Percentiles rank a stretch among this genome's conserved stretches.
Evolutionary conservation across 2,797 vertebrate genomes (phyloP).

Genomic region (Crenichthys baileyi): DNA sequence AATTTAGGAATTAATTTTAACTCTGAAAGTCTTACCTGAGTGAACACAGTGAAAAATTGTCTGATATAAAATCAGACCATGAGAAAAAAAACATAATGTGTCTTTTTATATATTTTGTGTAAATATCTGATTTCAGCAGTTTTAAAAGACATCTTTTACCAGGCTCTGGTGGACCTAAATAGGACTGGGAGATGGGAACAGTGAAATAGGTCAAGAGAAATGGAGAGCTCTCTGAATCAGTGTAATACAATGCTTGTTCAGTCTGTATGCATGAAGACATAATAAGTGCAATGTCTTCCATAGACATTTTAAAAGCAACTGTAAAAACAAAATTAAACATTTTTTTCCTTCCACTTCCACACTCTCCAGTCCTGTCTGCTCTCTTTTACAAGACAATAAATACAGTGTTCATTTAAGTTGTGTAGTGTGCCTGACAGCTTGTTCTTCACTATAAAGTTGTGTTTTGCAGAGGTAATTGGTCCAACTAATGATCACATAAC

Average conservation of each 20-base stretch:
- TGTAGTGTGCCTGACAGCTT: slow-evolving; percentile 66
- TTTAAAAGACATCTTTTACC: slow-evolving; percentile 28
- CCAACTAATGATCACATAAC: slow-evolving; percentile 61
- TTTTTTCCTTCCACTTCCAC: neutral
- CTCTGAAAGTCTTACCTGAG: neutral
- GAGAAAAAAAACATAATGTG: neutral
- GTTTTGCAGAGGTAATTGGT: slow-evolving; percentile 58
- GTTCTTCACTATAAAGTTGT: slow-evolving; percentile 45
- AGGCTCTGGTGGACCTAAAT: slow-evolving; percentile 70
- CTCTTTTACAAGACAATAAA: slow-evolving; percentile 36
- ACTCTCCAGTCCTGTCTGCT: slow-evolving; percentile 10
- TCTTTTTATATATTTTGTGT: slow-evolving; percentile 5
- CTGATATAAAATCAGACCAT: neutral
- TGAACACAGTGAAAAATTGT: neutral
- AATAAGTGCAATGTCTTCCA: neutral
- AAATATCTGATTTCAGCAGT: slow-evolving; percentile 4
- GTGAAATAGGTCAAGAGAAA: slow-evolving; percentile 75
- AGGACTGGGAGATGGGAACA: slow-evolving; percentile 62
- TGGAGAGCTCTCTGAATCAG: slow-evolving; percentile 44
- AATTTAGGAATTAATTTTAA: neutral
- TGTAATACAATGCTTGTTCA: slow-evolving; percentile 32
- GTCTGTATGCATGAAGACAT: slow-evolving; percentile 17
- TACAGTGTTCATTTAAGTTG: slow-evolving; percentile 47
- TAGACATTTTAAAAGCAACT: neutral
- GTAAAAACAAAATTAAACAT: neutral